These are phyloP conservation scores for Drosophila mercatorum DNA, from an alignment of 2,888 invertebrate genomes.

Conservation along the genomic window DNA sequence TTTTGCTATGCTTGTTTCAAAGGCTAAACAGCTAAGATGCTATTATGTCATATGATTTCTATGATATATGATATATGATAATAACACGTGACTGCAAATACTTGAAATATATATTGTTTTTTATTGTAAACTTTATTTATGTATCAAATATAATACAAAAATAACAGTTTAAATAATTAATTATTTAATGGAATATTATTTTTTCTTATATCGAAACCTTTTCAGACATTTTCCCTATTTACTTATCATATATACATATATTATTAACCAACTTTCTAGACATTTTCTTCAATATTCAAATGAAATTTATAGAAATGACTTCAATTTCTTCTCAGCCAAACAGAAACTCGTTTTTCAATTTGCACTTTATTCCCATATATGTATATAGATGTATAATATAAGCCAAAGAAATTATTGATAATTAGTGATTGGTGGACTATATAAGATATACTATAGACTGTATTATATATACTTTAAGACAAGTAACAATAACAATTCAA, in stretches of 20 bases:
- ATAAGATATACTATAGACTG: not conserved
- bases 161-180: not conserved
- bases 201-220: no score
- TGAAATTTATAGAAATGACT: not conserved
- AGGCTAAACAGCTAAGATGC: not conserved
- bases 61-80: not conserved
- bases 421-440: not conserved
- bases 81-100: no score
- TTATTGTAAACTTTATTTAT: no score
- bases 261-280: not conserved
- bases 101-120: no score
- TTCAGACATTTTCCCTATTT: no score
- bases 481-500: not conserved
- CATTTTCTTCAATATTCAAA: not conserved
- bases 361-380: not conserved
- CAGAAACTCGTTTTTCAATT: slow-evolving; percentile 7
- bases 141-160: no score
- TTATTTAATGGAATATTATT: not conserved
- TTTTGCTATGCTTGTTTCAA: not conserved
- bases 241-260: not conserved
- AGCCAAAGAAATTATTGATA: not conserved
- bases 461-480: not conserved
- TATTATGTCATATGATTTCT: not conserved
- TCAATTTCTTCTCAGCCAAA: not conserved
- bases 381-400: not conserved